These are phyloP conservation scores for Bombus fervidus DNA, from an alignment of 1,140 invertebrate species.

Conservation along the genomic window DNA sequence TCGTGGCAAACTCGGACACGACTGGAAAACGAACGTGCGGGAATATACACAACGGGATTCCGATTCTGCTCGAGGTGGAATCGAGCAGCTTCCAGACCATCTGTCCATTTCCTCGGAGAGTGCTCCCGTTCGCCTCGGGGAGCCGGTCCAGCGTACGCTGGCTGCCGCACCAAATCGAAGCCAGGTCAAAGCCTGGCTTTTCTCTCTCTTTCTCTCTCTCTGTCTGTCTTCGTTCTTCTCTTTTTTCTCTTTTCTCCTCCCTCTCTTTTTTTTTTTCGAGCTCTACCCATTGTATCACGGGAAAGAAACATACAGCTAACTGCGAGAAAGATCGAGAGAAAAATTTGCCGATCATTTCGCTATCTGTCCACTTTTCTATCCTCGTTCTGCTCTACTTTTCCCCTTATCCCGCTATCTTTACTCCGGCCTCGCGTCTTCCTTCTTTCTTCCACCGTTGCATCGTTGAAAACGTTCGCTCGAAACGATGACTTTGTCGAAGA, in stretches of 20 bases:
- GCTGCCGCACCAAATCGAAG: conserved; percentile 58
- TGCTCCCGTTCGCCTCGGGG: conserved; percentile 66
- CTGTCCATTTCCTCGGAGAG: conserved; percentile 70
- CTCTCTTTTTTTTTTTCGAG: neutral
- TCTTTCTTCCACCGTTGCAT: neutral
- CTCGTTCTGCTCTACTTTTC: neutral
- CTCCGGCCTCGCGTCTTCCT: neutral
- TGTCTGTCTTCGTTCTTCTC: neutral
- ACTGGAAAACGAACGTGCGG: conserved; percentile 53
- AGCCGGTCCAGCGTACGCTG: conserved; percentile 35
- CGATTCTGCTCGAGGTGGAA: conserved; percentile 68
- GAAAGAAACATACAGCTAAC: neutral
- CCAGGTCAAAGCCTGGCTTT: conserved; percentile 33
- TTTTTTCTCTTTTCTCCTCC: neutral
- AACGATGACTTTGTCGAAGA: neutral
- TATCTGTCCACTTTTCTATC: conserved; percentile 12
- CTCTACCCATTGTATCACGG: neutral
- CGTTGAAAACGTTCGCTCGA: neutral
- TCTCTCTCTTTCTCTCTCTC: conserved; percentile 8
- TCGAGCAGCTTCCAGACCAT: conserved; percentile 68
- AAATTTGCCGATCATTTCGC: conserved; percentile 56
- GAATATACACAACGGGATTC: conserved; percentile 62
- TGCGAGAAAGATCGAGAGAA: conserved; percentile 13
- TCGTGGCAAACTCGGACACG: conserved; percentile 31
- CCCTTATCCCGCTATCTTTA: neutral